phyloP scores from a whole-genome alignment of 2,797 vertebrate species.

The Ctenosaura bakeri region DNA sequence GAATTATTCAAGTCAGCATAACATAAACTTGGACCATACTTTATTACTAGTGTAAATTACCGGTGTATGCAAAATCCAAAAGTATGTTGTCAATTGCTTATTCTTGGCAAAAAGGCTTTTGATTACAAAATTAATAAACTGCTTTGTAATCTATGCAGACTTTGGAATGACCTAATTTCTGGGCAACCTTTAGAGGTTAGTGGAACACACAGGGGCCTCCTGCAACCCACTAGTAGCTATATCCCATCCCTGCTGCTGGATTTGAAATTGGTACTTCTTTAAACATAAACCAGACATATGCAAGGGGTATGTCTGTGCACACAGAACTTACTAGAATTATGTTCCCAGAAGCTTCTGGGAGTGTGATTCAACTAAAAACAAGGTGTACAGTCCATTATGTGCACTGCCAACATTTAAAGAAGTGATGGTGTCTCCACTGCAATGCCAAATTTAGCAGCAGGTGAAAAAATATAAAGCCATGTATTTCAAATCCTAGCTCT shows the following conservation, averaged over 20 bases:
- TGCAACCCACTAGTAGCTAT: not conserved
- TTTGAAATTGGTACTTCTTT: not conserved
- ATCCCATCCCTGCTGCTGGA: not conserved
- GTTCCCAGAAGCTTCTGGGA: not conserved
- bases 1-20: not conserved
- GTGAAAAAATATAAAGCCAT: not conserved
- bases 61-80: slow-evolving; percentile 6
- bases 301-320: not conserved
- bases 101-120: not conserved
- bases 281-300: not conserved
- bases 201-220: not conserved
- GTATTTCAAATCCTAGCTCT: not conserved
- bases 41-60: not conserved
- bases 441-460: not conserved
- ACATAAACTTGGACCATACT: not conserved
- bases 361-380: not conserved
- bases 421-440: not conserved
- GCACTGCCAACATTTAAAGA: not conserved
- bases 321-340: not conserved
- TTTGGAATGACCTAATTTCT: not conserved
- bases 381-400: not conserved
- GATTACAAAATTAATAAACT: not conserved
- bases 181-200: not conserved
- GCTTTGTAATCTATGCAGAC: not conserved
- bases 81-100: not conserved